Evolutionary conservation across 1,140 invertebrate species (phyloP).

Genomic region (Eubasilissa regina): DNA sequence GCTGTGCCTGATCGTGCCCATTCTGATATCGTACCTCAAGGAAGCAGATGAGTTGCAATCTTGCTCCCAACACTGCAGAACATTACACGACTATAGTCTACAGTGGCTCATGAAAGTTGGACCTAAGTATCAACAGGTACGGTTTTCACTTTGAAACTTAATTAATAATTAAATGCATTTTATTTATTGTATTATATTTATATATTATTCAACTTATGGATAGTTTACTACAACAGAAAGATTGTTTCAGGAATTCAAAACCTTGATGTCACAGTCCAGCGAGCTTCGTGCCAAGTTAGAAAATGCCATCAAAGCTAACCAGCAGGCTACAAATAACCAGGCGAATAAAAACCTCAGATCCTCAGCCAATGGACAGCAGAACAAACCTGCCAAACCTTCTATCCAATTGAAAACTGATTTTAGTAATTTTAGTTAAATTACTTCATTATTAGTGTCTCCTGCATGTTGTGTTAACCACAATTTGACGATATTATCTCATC

Average conservation of each 20-base stretch:
- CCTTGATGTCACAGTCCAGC: conserved; percentile 86
- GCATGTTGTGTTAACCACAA: background rate
- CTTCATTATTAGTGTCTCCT: background rate
- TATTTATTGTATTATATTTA: no score
- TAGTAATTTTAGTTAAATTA: conserved; percentile 86
- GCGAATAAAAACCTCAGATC: conserved; percentile 65
- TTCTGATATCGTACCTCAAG: conserved; percentile 88
- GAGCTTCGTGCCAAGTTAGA: conserved; percentile 88
- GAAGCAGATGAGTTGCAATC: conserved; percentile 77
- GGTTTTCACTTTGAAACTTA: no score
- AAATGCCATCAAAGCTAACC: conserved; percentile 85
- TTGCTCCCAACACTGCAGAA: conserved; percentile 76
- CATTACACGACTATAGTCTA: conserved; percentile 89
- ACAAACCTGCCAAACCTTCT: conserved; percentile 78
- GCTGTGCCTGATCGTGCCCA: conserved; percentile 88
- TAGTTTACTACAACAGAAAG: background rate
- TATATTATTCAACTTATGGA: background rate
- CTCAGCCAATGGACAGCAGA: conserved; percentile 70
- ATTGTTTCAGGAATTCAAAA: conserved; percentile 88
- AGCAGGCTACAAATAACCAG: conserved; percentile 71
- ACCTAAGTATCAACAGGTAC: conserved; percentile 89
- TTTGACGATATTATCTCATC: background rate
- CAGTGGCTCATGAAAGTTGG: conserved; percentile 93
- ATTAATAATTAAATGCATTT: no score
- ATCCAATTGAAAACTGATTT: conserved; percentile 98